Conservation (phyloP, 2,113 vertebrate genomes). For the Lophochroa leadbeateri region DNA sequence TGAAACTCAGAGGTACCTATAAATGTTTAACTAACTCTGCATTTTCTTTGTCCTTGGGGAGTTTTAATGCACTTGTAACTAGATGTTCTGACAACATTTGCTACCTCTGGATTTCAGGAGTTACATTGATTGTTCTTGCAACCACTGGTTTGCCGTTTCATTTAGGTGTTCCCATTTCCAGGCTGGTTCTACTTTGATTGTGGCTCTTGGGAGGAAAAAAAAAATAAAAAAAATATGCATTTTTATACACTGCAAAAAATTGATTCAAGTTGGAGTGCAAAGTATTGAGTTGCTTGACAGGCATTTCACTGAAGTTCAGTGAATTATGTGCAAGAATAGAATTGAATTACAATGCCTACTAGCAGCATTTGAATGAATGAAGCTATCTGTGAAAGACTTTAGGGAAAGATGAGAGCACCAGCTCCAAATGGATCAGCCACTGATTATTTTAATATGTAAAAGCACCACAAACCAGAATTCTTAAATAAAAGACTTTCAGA, state of each 20-base stretch:
- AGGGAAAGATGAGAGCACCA: neutral
- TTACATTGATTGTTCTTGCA: neutral
- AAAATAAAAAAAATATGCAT: neutral
- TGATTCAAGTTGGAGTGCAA: slow-evolving; percentile 1
- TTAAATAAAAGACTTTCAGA: neutral
- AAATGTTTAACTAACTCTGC: slow-evolving; percentile 39
- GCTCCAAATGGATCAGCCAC: neutral
- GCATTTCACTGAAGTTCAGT: neutral
- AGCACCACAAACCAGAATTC: neutral
- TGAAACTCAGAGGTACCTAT: neutral
- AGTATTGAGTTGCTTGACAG: slow-evolving; percentile 32
- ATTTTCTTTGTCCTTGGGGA: neutral
- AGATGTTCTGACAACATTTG: neutral
- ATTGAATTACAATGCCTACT: neutral
- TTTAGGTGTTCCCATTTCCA: neutral
- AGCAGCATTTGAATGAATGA: neutral
- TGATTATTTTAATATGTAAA: neutral
- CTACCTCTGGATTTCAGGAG: neutral
- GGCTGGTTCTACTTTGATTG: neutral
- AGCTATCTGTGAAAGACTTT: neutral
- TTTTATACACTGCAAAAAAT: slow-evolving; percentile 26
- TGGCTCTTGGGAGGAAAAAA: neutral
- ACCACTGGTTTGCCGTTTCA: neutral
- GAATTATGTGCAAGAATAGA: slow-evolving; percentile 11
- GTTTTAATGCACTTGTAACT: slow-evolving; percentile 32